phyloP scores from a whole-genome alignment of 2,113 vertebrate species.

The Vimba vimba region DNA sequence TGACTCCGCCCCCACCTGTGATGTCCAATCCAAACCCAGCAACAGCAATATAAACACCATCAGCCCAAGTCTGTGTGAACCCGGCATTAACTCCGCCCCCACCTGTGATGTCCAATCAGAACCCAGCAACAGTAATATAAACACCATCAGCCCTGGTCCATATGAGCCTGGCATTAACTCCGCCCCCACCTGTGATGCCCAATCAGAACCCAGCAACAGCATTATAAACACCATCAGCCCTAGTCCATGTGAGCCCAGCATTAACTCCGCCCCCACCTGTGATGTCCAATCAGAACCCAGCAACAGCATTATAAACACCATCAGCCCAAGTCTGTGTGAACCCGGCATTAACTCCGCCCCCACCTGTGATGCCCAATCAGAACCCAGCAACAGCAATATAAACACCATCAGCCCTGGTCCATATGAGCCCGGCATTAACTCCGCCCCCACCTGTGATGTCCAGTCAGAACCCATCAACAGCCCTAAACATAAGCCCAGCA shows the following conservation, averaged over 20 bases:
- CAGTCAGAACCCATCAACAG: neutral
- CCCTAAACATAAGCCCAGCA: neutral
- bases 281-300: neutral
- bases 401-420: neutral
- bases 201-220: neutral
- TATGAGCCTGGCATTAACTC: neutral
- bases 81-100: neutral
- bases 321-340: neutral
- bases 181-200: neutral
- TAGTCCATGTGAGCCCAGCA: neutral
- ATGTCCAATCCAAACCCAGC: neutral
- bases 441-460: neutral
- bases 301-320: neutral
- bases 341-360: neutral
- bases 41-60: neutral
- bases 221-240: neutral
- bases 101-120: neutral
- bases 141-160: no score
- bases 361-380: neutral
- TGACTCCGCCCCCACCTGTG: neutral
- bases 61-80: accelerated
- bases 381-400: neutral
- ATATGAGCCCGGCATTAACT: neutral
- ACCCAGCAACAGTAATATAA: neutral
- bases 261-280: neutral